Conservation (phyloP, 2,113 vertebrate species). For the Passer montanus region DNA sequence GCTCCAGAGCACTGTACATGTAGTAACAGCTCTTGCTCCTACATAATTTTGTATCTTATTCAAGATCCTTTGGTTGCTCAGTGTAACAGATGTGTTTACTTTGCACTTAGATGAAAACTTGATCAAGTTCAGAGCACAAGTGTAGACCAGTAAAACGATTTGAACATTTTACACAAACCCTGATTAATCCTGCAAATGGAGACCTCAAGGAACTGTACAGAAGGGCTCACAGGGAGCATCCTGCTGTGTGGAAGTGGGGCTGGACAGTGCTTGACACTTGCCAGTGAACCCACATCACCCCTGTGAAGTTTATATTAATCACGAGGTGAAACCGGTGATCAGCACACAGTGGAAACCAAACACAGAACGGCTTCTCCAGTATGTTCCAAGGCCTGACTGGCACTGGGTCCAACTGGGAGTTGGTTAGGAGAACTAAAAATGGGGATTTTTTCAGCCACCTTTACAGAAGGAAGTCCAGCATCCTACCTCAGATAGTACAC, state of each 20-base stretch:
- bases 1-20: not conserved
- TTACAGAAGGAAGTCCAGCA: not conserved
- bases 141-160: not conserved
- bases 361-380: rapidly evolving
- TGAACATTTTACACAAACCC: not conserved
- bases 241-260: not conserved
- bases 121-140: not conserved
- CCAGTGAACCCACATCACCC: not conserved
- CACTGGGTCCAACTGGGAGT: not conserved
- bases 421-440: not conserved
- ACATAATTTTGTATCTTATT: not conserved
- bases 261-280: not conserved
- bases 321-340: not conserved
- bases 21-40: not conserved
- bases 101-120: not conserved
- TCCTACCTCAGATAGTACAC: not conserved
- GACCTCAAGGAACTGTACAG: not conserved
- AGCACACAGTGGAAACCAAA: not conserved
- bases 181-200: not conserved
- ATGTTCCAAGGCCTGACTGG: not conserved
- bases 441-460: not conserved
- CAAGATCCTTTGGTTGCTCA: not conserved
- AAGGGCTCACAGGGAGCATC: not conserved
- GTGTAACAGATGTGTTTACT: not conserved
- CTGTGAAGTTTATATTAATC: not conserved